phyloP scores from a whole-genome alignment of 2,113 vertebrate genomes.

The Eolophus roseicapilla region DNA sequence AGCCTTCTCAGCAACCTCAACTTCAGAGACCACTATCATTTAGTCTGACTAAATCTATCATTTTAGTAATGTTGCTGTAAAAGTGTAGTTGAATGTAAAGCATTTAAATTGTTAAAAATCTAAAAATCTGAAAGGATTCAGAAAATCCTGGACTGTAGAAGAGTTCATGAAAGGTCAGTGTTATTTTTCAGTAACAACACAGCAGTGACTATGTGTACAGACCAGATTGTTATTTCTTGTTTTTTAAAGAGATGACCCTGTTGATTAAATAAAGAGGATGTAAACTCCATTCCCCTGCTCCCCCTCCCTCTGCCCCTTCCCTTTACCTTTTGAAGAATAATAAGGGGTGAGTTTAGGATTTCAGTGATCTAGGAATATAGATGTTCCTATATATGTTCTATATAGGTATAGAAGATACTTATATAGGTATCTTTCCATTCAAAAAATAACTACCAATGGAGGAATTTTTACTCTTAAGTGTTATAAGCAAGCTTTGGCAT shows the following conservation, averaged over 20 bases:
- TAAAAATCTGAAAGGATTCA: not conserved
- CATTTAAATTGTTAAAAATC: not conserved
- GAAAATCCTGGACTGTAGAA: not conserved
- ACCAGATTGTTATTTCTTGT: not conserved
- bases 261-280: not conserved
- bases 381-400: not conserved
- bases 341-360: not conserved
- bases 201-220: not conserved
- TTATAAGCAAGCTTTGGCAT: not conserved
- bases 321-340: not conserved
- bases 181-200: not conserved
- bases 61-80: not conserved
- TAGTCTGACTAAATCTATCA: not conserved
- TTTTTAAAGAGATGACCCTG: not conserved
- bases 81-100: not conserved
- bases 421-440: not conserved
- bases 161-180: not conserved
- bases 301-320: fast-evolving
- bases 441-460: not conserved
- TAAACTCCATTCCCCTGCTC: not conserved
- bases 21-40: not conserved
- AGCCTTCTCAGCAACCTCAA: not conserved
- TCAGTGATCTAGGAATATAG: not conserved
- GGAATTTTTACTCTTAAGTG: not conserved
- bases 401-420: not conserved